Base-by-base conservation (phyloP, 1,140 invertebrate species). In the Drosophila auraria region DNA sequence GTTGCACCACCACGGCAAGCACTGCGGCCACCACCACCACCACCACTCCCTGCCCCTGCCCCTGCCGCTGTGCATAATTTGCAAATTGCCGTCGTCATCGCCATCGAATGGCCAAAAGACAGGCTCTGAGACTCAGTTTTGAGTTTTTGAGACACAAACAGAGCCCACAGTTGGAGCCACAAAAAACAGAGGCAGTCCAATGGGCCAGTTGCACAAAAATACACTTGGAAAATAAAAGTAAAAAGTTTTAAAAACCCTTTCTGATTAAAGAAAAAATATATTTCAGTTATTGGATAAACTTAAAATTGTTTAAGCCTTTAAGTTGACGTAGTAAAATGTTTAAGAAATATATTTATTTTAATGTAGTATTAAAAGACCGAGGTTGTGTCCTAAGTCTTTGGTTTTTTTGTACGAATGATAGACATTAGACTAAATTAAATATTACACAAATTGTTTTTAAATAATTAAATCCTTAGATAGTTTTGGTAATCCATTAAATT, bases 81-180 rank as follows among this genome's bases (percentile, higher is more conserved):
- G 84, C 84, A 89, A 87, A 87, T 87, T 87, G 62, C 54, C 78
- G 23, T 68, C 71, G 68, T 72, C 80, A 71, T 65, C 74, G 65
- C 62, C 79, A 68, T 62, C 56, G 53, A 73, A 60, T 51, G 70
- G 69, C 54, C 68, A 50, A 73, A 51, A 72, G 54, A 73, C 70
- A 44, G 56, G 71, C 47, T 23, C 47, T 51, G 47, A 53, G 68
- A 36, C 25, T 42, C 17, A 76, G 61, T 38, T 62, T 40, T n/a
- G 12, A 71, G 45, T 56, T 58, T 63, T 47, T 49, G 8, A 62
- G 47, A 63, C 62, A 53, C 51, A 68, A 72, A 42, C 61, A 50
- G 40, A 81, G 64, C 62, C 58, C 47, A 49, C 47, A 51, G 56
- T 62, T 66, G 47, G 33, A 73, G 64, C 50, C 45, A 44, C 23